Base-by-base conservation (phyloP, 1,140 invertebrate genomes). In the Gonioctena quinquepunctata region DNA sequence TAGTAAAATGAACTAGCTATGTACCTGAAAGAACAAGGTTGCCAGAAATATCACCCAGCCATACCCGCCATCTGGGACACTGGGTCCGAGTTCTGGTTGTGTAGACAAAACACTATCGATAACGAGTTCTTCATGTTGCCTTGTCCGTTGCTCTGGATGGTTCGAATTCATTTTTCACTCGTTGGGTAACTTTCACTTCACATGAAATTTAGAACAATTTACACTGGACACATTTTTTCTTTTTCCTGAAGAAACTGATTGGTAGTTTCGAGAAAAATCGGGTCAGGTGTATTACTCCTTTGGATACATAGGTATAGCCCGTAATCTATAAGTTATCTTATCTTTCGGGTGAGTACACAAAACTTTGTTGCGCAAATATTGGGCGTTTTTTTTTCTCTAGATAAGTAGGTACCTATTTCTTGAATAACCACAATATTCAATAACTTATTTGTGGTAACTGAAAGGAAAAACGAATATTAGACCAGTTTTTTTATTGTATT, bases 21-120 rank as follows among this genome's bases (percentile, higher is more conserved):
- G n/a, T 79, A 85, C 85, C 79, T 90, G 86, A 73, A 89, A 87
- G 60, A 89, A 83, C 71, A 86, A 79, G 21, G 87, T 84, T 19
- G 86, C 86, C 23, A 86, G 68, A n/a, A 90, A 83, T 69, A 90
- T 85, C 57, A 90, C 72, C 89, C 89, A 91, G 2, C 89, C 88
- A 73, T 89, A 90, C 16, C 88, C 88, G 4, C 88, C 89, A 77
- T 90, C 88, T 5, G 89, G 87, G 52, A 88, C 83, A 11, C 84
- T 87, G 0, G 89, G 89, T 0, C 89, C 89, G 50, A 90, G 84
- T 82, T 90, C 89, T 19, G 89, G 87, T 66, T 88, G 85, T 18
- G 89, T 89, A 22, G 87, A 84, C 19, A 89, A 83, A 1, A 91
- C 83, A 66, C 85, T 81, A 62, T 88, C 87, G 18, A 88, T 79